Evolutionary conservation across 1,140 invertebrate species (phyloP).

Genomic region (Centruroides vittatus): DNA sequence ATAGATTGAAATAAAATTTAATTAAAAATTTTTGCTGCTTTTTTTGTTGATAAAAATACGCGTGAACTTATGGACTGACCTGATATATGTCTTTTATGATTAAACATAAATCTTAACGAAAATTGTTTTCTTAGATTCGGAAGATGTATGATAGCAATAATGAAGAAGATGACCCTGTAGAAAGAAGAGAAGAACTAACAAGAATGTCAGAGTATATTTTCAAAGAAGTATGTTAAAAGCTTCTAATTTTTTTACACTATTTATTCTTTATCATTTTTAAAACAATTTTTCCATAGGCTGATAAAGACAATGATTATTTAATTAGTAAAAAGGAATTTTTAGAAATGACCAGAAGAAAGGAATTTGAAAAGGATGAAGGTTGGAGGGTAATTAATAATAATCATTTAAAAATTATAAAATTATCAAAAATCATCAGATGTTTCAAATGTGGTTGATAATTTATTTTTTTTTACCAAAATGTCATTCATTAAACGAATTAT

Average conservation of each 20-base stretch:
- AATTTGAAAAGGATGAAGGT: constrained; percentile 73
- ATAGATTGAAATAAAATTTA: no score
- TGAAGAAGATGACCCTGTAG: constrained; percentile 64
- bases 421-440: no score
- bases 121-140: constrained; percentile 12
- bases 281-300: constrained; percentile 36
- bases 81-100: background rate
- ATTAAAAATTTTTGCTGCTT: no score
- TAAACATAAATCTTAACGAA: no score
- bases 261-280: no score
- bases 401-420: background rate
- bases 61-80: no score
- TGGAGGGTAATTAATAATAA: constrained; percentile 44
- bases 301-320: constrained; percentile 70
- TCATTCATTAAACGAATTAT: no score
- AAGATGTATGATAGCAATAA: constrained; percentile 62
- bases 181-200: constrained; percentile 92
- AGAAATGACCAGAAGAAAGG: constrained; percentile 54
- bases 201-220: constrained; percentile 96
- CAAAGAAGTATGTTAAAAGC: constrained; percentile 41
- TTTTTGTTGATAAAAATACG: no score
- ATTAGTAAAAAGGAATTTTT: constrained; percentile 85
- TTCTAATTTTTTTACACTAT: background rate
- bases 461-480: no score
- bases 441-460: no score